A percentile compares a stretch with the other conserved stretches of the same genome.
Conservation (phyloP, 2,113 vertebrate genomes). For the Corvus cornix region DNA sequence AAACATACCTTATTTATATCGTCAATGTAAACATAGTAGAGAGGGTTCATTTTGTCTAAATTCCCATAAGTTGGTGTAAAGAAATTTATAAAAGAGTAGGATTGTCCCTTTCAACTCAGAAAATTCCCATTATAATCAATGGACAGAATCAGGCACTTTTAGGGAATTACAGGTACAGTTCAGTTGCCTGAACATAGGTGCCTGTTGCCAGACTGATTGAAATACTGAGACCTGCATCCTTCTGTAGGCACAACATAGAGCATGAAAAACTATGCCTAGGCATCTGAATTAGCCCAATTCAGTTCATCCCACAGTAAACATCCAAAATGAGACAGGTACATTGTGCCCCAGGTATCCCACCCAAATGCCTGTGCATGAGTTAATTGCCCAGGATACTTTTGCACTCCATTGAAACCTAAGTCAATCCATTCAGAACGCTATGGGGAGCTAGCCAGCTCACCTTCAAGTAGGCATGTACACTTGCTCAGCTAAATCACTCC, state of each 20-base stretch:
- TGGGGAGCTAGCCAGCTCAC: not conserved
- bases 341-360: not conserved
- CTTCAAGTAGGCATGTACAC: not conserved
- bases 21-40: not conserved
- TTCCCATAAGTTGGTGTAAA: not conserved
- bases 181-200: not conserved
- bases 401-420: not conserved
- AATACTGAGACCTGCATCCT: not conserved
- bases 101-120: not conserved
- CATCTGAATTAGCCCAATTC: not conserved
- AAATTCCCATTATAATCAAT: not conserved
- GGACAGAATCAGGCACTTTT: not conserved
- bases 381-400: not conserved
- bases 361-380: not conserved
- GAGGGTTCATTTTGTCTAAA: not conserved
- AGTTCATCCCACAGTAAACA: not conserved
- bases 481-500: not conserved
- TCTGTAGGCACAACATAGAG: fast-evolving
- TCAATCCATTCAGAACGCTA: not conserved
- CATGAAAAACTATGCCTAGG: not conserved
- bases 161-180: not conserved
- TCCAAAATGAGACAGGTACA: not conserved
- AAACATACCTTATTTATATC: not conserved
- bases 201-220: not conserved
- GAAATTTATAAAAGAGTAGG: not conserved